These are phyloP conservation scores for Stegophylla sp. DNA, from an alignment of 2,888 invertebrate species.

Conservation along the genomic window DNA sequence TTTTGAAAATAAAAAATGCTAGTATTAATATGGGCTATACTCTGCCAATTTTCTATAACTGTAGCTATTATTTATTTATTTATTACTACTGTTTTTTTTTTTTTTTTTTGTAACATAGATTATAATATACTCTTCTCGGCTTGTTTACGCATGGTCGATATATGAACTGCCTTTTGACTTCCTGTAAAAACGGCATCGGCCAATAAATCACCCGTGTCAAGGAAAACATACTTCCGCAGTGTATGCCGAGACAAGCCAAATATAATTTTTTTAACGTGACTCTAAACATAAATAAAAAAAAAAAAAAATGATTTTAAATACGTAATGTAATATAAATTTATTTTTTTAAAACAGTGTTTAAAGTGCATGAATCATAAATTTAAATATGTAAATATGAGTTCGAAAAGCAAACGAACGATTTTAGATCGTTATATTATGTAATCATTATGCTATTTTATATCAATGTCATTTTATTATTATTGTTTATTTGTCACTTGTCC, in stretches of 20 bases:
- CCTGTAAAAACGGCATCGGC: constrained; percentile 37
- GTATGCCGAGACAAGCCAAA: constrained; percentile 5
- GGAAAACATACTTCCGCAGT: constrained; percentile 44
- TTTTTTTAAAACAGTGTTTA: background rate
- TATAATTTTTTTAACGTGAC: constrained; percentile 33
- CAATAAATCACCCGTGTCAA: constrained; percentile 47
- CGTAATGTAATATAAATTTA: background rate
- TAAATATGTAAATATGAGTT: background rate
- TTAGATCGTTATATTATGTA: too few relatives aligned
- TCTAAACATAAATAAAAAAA: background rate
- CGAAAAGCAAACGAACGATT: too few relatives aligned
- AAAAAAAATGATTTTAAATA: too few relatives aligned
- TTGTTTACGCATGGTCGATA: constrained; percentile 18
- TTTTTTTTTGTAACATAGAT: constrained; percentile 9
- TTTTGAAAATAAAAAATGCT: too few relatives aligned
- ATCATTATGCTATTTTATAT: too few relatives aligned
- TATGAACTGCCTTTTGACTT: constrained; percentile 39
- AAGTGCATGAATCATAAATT: background rate
- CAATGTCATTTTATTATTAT: too few relatives aligned
- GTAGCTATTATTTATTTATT: background rate
- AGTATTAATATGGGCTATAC: background rate
- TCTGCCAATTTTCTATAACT: background rate
- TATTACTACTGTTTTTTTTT: too few relatives aligned
- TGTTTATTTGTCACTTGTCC: too few relatives aligned
- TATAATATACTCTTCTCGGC: background rate